phyloP scores from a whole-genome alignment of 2,888 invertebrate genomes.

The Acholoe squamosa region DNA sequence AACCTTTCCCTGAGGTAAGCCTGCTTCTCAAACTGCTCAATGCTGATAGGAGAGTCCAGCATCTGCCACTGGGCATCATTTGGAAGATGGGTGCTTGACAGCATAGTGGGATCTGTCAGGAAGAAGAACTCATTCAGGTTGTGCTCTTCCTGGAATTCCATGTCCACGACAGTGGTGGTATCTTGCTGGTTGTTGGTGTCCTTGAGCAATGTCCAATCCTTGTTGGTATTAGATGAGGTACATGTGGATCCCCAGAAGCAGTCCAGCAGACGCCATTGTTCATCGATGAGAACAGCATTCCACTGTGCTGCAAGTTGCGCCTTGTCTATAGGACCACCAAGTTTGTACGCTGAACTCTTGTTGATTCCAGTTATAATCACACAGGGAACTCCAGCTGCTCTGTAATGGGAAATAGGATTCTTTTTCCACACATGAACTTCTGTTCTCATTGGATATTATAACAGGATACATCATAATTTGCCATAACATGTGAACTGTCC shows the following conservation, averaged over 20 bases:
- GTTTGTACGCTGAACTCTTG: constrained; percentile 81
- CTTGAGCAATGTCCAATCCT: constrained; percentile 79
- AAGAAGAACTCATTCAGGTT: constrained; percentile 81
- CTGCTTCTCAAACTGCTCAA: constrained; percentile 76
- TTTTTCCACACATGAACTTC: too few relatives aligned
- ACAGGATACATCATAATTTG: too few relatives aligned
- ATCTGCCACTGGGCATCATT: constrained; percentile 80
- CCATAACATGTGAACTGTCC: too few relatives aligned
- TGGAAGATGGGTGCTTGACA: constrained; percentile 81
- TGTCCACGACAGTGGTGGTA: constrained; percentile 67
- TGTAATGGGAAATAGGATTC: constrained; percentile 68
- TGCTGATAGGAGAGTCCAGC: constrained; percentile 73
- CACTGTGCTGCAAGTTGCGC: constrained; percentile 80
- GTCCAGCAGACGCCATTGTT: constrained; percentile 80
- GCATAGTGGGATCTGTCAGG: constrained; percentile 79
- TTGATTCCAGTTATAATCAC: constrained; percentile 80
- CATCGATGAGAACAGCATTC: constrained; percentile 80
- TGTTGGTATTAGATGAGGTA: constrained; percentile 75
- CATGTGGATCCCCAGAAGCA: constrained; percentile 81
- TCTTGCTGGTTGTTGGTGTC: constrained; percentile 70
- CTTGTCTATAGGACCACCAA: constrained; percentile 76
- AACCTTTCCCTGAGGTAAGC: constrained; percentile 80
- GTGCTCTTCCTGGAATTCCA: constrained; percentile 73
- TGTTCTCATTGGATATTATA: too few relatives aligned
- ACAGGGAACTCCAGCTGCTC: constrained; percentile 79